phyloP scores from a whole-genome alignment of 2,113 vertebrate genomes.

The Gorsachius goisagi region DNA sequence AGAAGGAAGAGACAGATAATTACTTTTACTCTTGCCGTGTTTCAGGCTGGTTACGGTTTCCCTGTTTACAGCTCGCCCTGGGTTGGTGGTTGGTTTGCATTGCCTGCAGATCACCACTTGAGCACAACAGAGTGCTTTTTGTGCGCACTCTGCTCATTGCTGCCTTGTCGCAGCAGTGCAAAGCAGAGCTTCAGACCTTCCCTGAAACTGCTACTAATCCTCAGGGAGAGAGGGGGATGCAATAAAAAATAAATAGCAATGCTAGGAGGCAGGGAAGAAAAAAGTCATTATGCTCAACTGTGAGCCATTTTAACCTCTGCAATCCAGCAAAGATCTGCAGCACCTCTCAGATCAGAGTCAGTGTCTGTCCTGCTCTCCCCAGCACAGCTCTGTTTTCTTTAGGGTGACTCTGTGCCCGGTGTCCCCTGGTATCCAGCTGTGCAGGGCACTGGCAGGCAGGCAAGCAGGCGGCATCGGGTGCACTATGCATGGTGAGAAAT shows the following conservation, averaged over 20 bases:
- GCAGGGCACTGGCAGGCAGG: neutral
- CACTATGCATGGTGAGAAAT: neutral
- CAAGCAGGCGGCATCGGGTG: neutral
- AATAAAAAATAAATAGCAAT: neutral
- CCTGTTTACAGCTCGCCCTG: neutral
- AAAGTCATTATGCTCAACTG: neutral
- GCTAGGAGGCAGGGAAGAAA: neutral
- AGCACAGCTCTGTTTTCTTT: neutral
- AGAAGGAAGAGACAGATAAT: neutral
- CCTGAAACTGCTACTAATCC: neutral
- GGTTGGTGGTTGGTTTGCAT: neutral
- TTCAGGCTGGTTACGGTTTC: neutral
- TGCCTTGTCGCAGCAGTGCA: neutral
- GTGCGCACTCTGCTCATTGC: neutral
- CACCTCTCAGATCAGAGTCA: neutral
- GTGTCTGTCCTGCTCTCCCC: neutral
- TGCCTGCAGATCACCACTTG: slow-evolving; percentile 26
- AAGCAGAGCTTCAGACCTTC: neutral
- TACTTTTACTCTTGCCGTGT: neutral
- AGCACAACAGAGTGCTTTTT: slow-evolving; percentile 29
- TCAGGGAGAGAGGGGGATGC: neutral
- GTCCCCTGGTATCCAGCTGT: neutral
- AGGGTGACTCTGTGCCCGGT: neutral
- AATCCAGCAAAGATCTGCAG: neutral
- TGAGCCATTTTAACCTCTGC: neutral